Percentiles rank a stretch among this genome's conserved stretches.
Evolutionary conservation across 2,113 vertebrate species (phyloP).

Genomic region (Tauraco erythrolophus): DNA sequence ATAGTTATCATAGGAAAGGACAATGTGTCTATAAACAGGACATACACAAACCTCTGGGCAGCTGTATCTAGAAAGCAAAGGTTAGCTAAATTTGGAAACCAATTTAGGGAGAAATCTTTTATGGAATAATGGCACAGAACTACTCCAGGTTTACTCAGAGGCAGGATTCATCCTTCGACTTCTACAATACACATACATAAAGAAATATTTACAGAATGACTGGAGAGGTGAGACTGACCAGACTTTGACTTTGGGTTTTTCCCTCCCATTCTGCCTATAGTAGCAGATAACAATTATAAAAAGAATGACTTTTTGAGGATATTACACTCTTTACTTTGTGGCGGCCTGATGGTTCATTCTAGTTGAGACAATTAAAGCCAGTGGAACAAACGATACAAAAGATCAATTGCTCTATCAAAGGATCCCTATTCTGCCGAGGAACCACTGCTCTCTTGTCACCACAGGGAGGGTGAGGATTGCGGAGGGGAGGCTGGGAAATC

Average conservation of each 20-base stretch:
- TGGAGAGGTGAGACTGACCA: background rate
- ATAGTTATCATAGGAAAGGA: background rate
- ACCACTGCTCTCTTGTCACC: background rate
- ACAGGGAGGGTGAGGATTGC: background rate
- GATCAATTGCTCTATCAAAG: background rate
- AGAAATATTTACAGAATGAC: background rate
- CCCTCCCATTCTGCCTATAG: background rate
- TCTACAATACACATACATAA: background rate
- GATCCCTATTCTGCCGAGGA: background rate
- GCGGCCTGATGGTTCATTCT: background rate
- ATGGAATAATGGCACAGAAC: background rate
- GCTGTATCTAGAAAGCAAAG: background rate
- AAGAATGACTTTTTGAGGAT: background rate
- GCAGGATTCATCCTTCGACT: background rate
- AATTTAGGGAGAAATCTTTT: background rate
- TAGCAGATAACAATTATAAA: background rate
- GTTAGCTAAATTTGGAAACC: background rate
- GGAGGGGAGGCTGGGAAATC: background rate
- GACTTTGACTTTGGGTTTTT: background rate
- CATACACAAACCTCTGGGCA: background rate
- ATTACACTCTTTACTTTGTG: background rate
- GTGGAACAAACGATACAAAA: background rate
- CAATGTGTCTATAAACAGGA: background rate
- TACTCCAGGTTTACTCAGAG: background rate
- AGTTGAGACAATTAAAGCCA: background rate